These are phyloP conservation scores for Heliconius erato DNA, from an alignment of 2,888 invertebrate genomes.

Conservation along the genomic window DNA sequence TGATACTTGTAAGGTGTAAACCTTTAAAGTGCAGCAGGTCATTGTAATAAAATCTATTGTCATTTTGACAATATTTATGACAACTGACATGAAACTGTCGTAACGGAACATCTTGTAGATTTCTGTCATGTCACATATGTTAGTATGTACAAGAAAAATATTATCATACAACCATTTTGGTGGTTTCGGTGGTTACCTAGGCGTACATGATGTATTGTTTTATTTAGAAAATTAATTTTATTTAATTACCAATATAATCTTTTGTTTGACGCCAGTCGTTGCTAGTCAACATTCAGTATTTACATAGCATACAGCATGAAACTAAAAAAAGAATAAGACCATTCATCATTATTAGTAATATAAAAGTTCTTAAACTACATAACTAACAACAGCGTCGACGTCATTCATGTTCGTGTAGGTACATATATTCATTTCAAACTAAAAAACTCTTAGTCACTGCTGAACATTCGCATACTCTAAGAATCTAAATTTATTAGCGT, in stretches of 20 bases:
- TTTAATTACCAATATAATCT: no score
- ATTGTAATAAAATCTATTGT: conserved; percentile 55
- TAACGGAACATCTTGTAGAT: conserved; percentile 66
- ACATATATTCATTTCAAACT: conserved; percentile 53
- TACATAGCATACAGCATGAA: no score
- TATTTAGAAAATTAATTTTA: background rate
- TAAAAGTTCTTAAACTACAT: background rate
- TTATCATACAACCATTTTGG: background rate
- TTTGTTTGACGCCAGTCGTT: no score
- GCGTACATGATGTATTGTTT: background rate
- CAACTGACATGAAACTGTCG: conserved; percentile 68
- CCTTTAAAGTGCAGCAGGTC: conserved; percentile 42
- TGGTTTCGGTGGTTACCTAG: background rate
- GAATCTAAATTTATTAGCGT: conserved; percentile 65
- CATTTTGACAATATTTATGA: conserved; percentile 63
- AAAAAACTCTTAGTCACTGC: conserved; percentile 74
- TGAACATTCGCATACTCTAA: conserved; percentile 66
- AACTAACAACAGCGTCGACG: conserved; percentile 61
- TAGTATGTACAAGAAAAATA: background rate
- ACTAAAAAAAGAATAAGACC: no score
- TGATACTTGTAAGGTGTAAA: background rate
- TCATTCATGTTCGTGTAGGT: conserved; percentile 31
- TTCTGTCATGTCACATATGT: conserved; percentile 51
- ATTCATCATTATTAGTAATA: background rate
- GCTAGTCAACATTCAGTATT: no score